phyloP scores from a whole-genome alignment of 1,140 invertebrate species.

The Lepidurus packardi region DNA sequence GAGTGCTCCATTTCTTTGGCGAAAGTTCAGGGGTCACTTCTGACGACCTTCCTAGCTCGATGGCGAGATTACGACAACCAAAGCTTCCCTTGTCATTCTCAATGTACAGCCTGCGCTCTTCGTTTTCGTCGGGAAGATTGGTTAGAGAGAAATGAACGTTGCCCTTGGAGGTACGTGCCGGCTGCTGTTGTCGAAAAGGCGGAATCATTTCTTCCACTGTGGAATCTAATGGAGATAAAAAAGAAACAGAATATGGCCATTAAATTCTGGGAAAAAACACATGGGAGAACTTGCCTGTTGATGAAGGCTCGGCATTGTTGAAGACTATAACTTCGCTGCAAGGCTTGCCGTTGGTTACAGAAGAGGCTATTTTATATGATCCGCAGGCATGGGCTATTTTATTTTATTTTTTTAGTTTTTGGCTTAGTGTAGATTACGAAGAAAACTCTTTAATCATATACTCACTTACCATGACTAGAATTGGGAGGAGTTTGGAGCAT shows the following conservation, averaged over 20 bases:
- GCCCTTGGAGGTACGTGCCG: background rate
- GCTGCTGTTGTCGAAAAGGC: conserved; percentile 7
- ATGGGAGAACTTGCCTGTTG: background rate
- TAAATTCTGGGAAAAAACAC: background rate
- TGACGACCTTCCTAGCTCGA: conserved; percentile 2
- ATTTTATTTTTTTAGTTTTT: background rate
- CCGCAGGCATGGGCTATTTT: background rate
- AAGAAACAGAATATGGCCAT: background rate
- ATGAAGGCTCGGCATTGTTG: conserved; percentile 12
- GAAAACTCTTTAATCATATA: background rate
- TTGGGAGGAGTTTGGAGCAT: conserved; percentile 23
- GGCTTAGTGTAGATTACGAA: background rate
- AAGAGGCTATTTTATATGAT: background rate
- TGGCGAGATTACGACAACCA: conserved; percentile 7
- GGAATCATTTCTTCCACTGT: conserved; percentile 7
- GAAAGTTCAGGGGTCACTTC: conserved; percentile 5
- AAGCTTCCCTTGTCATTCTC: conserved; percentile 16
- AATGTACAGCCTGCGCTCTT: background rate
- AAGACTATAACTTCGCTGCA: background rate
- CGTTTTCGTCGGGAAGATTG: background rate
- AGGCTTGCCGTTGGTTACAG: conserved; percentile 13
- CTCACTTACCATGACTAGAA: background rate
- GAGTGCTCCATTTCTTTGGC: conserved; percentile 10
- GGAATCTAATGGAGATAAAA: conserved; percentile 8
- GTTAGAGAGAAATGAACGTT: conserved; percentile 1